These are phyloP conservation scores for Esox niger DNA, from an alignment of 2,113 vertebrate species.

Conservation along the genomic window DNA sequence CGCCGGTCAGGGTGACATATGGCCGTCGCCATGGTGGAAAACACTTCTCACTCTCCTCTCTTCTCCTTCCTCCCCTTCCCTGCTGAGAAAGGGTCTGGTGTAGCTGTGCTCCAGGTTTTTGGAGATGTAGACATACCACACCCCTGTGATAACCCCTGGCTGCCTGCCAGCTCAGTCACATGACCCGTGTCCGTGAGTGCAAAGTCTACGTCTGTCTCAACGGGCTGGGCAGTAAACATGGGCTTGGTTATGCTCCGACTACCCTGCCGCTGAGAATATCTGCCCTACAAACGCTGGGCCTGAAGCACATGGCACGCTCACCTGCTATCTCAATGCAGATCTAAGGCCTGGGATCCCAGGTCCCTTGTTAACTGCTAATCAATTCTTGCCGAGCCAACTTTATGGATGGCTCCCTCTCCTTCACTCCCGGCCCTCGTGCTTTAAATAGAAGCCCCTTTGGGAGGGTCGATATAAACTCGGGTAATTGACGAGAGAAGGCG, in stretches of 20 bases:
- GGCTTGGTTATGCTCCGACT: too few species aligned
- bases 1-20: constrained; percentile 41
- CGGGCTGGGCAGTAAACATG: neutral
- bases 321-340: neutral
- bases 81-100: neutral
- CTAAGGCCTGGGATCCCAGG: constrained; percentile 18
- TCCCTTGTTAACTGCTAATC: constrained; percentile 47
- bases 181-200: neutral
- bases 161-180: constrained; percentile 16
- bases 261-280: too few species aligned
- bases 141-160: constrained; percentile 39
- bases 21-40: constrained; percentile 39
- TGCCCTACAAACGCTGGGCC: too few species aligned
- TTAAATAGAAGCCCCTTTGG: constrained; percentile 54
- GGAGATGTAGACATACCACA: constrained; percentile 39
- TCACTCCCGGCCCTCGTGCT: constrained; percentile 38
- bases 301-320: neutral
- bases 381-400: constrained; percentile 48
- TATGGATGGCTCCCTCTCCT: constrained; percentile 38
- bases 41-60: constrained; percentile 7
- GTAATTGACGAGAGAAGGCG: neutral
- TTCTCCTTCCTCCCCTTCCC: constrained; percentile 5
- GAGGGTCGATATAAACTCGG: constrained; percentile 22
- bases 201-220: neutral
- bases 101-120: constrained; percentile 1